Evolutionary conservation across 2,113 vertebrate species (phyloP), one percentile per base, ranked within the genome.

Genomic region (Turdus rufiventris): DNA sequence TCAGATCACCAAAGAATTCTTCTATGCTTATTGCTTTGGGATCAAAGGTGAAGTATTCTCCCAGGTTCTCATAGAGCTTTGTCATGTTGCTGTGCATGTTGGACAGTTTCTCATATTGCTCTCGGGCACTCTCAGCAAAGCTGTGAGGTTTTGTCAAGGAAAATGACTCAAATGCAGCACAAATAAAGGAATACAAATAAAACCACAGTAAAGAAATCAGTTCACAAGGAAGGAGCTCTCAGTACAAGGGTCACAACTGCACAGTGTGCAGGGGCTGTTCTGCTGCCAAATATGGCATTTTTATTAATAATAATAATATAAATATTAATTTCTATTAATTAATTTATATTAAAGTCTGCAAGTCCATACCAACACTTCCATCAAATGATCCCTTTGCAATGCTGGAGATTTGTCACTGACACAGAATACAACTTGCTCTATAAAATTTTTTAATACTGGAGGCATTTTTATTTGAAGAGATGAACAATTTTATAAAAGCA

Each of bases 71-170:
- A 50, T 99, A 99, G 23, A 99, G 96, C 84, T 99, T 99, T 15
- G 97, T 98, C 99, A 99, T 99, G 97, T 99, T 99, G 97, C 98
- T 99, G 97, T 99, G 98, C 99, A 99, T 99, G 94, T 97, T 99
- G 89, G 98, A 98, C 58, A 99, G 98, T 73, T 99, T 99, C 29
- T 99, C 99, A 33, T 99, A 99, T 65, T 99, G 99, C 61, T 99
- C 99, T 70, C 99, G 97, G 31, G 99, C 97, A 94, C 97, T 97
- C 97, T 99, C 98, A 80, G 98, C 96, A 97, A 99, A 99, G 97
- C 98, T 98, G 99, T 99, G 97, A 96, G 91, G 77, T 91, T 88
- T 61, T 81, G 98, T 99, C 97, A 99, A 99, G 98, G 98, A 97
- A 97, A 81, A 75, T 7, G 8, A 58, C 79, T 53, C 61, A 65